Base-by-base conservation (phyloP, 2,888 invertebrate genomes). In the Chelonus formosanus region DNA sequence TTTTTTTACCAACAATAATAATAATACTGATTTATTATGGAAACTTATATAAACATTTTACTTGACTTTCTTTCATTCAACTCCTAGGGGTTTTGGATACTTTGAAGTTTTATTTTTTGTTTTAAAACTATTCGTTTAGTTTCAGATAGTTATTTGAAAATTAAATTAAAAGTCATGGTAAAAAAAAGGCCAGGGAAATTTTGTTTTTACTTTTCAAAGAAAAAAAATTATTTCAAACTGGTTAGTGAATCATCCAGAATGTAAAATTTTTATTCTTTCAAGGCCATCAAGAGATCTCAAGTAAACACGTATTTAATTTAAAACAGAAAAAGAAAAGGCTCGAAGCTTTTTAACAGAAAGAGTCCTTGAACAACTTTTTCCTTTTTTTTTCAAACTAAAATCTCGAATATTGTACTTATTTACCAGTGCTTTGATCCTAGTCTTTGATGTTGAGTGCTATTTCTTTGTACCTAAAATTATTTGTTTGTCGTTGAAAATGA, bases 201-300 rank as follows among this genome's bases (percentile, higher is more conserved):
- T 31, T 48, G 1, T 10, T n/a, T n/a, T 48, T 10, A 48, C 20
- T 54, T 20, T 20, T 20, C 2, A n/a, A n/a, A 20, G 20, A 20
- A 20, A 20, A 20, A 20, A 36, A 54, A 54, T 31, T 7, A 54
- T 35, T 31, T 31, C 5, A 34, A 35, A 36, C 54, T 35, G 35
- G 54, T 36, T 54, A n/a, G 36, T 54, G 36, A 35, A 34, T 36
- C 54, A 54, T 36, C 20, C 20, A 20, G 20, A 20, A 20, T 20
- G 2, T 32, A 35, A n/a, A 54, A 54, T 40, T 55, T 8, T n/a
- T 7, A 36, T 36, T 43, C 8, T 57, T 48, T 8, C 61, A 61
- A 61, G 61, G 61, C 36, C 32, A 61, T 31, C 61, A 61, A 61
- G 52, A 52, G 20, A 6, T 36, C 8, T 43, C 36, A 20, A 54